Evolutionary conservation across 1,140 invertebrate species (phyloP).

Genomic region (Leptinotarsa lineolata): DNA sequence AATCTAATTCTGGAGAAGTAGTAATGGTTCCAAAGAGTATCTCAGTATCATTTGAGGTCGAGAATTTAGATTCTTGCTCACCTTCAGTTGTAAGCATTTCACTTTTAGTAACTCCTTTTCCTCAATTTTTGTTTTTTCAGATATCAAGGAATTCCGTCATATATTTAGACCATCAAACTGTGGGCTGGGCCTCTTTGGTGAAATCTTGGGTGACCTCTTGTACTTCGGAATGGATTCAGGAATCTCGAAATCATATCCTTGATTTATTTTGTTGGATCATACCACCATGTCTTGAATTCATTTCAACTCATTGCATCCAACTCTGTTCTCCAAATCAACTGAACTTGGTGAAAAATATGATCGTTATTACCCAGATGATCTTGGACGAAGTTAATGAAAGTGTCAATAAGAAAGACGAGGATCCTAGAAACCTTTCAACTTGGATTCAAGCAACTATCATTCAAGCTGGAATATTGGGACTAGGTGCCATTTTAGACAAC

Average conservation of each 20-base stretch:
- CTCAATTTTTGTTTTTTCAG: constrained; percentile 32
- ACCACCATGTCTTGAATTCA: constrained; percentile 68
- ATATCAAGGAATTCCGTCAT: constrained; percentile 88
- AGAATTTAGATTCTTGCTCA: constrained; percentile 81
- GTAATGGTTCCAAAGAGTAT: constrained; percentile 73
- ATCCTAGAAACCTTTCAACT: constrained; percentile 64
- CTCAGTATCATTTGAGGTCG: constrained; percentile 91
- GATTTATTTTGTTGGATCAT: constrained; percentile 78
- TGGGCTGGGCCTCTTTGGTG: constrained; percentile 71
- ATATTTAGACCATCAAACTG: constrained; percentile 77
- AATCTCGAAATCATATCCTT: constrained; percentile 65
- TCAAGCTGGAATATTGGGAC: constrained; percentile 77
- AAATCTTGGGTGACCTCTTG: constrained; percentile 74
- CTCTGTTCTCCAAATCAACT: constrained; percentile 73
- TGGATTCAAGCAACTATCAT: constrained; percentile 82
- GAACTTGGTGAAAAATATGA: constrained; percentile 71
- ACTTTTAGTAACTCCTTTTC: neutral
- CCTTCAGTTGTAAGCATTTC: constrained; percentile 76
- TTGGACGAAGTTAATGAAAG: constrained; percentile 72
- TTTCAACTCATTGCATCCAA: constrained; percentile 67
- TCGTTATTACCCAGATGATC: constrained; percentile 76
- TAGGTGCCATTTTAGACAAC: constrained; percentile 74
- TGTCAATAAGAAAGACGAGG: constrained; percentile 61
- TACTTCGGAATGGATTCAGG: constrained; percentile 66
- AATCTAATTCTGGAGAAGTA: constrained; percentile 80